These are phyloP conservation scores for Prinia subflava DNA, from an alignment of 2,113 vertebrate genomes.

Conservation along the genomic window DNA sequence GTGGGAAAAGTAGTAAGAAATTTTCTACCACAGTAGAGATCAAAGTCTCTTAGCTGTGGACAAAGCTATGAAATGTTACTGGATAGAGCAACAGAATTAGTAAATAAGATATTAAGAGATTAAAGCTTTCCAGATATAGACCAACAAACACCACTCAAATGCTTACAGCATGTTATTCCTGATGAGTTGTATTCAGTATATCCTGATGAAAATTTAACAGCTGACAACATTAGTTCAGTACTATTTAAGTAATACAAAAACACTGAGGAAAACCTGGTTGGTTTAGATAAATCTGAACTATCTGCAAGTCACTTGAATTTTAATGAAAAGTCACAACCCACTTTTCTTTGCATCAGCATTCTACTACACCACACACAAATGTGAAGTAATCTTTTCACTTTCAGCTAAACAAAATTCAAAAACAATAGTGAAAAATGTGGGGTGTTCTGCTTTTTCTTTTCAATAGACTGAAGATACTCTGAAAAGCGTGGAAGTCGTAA, in stretches of 20 bases:
- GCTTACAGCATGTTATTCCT: neutral
- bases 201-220: neutral
- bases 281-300: neutral
- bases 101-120: slow-evolving; percentile 20
- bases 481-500: neutral
- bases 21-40: neutral
- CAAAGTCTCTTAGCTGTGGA: slow-evolving; percentile 23
- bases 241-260: neutral
- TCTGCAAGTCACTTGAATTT: neutral
- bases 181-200: neutral
- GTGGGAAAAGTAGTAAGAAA: neutral
- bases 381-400: neutral
- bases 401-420: neutral
- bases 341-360: neutral
- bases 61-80: neutral
- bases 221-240: neutral
- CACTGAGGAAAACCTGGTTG: neutral
- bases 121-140: slow-evolving; percentile 8
- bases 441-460: neutral
- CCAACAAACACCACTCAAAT: neutral
- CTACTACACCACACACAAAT: neutral
- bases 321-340: neutral
- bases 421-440: neutral
- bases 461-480: neutral
- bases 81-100: slow-evolving; percentile 26